Base-by-base conservation (phyloP, 2,888 invertebrate genomes). In the Pharmacophagus antenor region DNA sequence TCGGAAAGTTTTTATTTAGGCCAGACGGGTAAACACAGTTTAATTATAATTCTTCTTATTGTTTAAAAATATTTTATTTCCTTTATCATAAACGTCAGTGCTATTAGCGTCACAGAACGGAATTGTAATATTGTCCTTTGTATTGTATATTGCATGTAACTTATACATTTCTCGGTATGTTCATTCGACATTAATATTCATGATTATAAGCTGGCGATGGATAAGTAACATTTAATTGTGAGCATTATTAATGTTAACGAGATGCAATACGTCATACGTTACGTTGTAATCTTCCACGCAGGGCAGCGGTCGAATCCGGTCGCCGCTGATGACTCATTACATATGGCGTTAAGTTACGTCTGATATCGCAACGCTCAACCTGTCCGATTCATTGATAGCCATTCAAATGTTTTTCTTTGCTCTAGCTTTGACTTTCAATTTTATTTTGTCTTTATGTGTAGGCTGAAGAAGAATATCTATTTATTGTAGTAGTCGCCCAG, bases 241-340 rank as follows among this genome's bases (percentile, higher is more conserved):
- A 25, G 12, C 49, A 37, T 27, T 47, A 51, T 31, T 55, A 52
- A 62, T 61, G 59, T 54, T 52, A 58, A 51, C 57, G 54, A 57
- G 56, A 67, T 69, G 67, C 71, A 69, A 70, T 65, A 65, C 61
- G 62, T 66, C 62, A 62, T 63, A 59, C 65, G 68, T 76, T 72
- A 70, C 65, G 74, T 75, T 76, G 81, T 81, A 80, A 76, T 77
- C 71, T 71, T 71, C 72, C 73, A 79, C 72, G 73, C 72, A 76
- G 18, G 8, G 74, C 72, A 77, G 70, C 70, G 66, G 66, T 66
- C 68, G 69, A 76, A 74, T 74, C 72, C 71, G 72, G 71, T 66
- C 67, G 62, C 62, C 52, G 48, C 58, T 57, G 67, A 67, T 84
- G 84, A 85, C 62, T 84, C 84, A 85, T 67, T 58, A 57, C 23